A percentile compares a stretch with the other conserved stretches of the same genome.
phyloP scores from a whole-genome alignment of 1,140 invertebrate genomes.

The Anastatus disparis region DNA sequence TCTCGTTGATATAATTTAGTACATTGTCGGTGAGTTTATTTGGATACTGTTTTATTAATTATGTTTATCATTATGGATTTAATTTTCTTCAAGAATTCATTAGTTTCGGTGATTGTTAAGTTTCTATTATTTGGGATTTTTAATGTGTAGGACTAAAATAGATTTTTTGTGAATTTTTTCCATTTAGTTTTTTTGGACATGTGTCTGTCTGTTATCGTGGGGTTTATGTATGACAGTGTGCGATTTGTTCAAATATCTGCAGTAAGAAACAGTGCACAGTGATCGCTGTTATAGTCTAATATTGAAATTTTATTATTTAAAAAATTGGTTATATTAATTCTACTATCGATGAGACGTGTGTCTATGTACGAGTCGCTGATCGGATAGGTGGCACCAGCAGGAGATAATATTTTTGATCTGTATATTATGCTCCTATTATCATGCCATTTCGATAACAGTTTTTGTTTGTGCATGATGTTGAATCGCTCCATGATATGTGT shows the following conservation, averaged over 20 bases:
- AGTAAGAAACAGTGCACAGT: background rate
- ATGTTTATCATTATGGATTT: background rate
- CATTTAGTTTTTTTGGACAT: constrained; percentile 16
- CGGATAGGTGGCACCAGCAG: constrained; percentile 28
- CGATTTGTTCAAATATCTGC: background rate
- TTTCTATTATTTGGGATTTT: background rate
- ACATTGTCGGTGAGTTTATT: background rate
- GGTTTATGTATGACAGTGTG: background rate
- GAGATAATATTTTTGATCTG: constrained; percentile 13
- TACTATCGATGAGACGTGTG: background rate
- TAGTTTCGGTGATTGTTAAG: background rate
- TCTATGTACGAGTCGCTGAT: constrained; percentile 26
- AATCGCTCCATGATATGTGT: constrained; percentile 35
- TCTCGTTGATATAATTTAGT: background rate
- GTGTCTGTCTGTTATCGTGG: background rate
- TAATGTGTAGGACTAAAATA: background rate
- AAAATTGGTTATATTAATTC: background rate
- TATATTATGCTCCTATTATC: background rate
- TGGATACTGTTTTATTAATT: background rate
- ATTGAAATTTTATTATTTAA: background rate
- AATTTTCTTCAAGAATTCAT: background rate
- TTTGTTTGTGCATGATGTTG: constrained; percentile 5
- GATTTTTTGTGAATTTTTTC: background rate
- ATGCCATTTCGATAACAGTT: constrained; percentile 28
- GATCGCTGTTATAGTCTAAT: constrained; percentile 7